Base-by-base conservation (phyloP, 2,113 vertebrate genomes). In the Potamarius usumacintae region DNA sequence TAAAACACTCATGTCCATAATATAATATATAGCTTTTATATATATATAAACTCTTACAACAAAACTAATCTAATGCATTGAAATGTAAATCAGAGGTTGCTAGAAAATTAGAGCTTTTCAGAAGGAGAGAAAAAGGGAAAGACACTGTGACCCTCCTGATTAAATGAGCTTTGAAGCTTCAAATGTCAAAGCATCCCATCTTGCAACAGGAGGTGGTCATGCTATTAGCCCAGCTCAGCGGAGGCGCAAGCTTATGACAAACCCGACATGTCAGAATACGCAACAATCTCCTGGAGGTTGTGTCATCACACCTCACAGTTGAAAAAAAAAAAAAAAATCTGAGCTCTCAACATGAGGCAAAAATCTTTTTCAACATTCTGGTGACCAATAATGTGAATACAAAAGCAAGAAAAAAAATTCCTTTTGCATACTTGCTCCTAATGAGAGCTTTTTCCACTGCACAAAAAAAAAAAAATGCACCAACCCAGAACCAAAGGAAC, bases 111-210 rank as follows among this genome's bases (percentile, higher is more conserved):
- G 34, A 42, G 34, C 34, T 3, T 62, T 63, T 62, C 53, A 20
- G 84, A 82, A 67, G 83, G 79, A 6, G 34, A 83, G 63, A 62
- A 71, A 14, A 53, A n/a, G 0, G 34, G 84, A 79, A 83, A 88
- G 86, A 87, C 65, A 77, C 48, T 78, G 86, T 77, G 81, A 63
- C 79, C 80, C 27, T 85, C 34, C 5, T 80, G 83, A 52, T 83
- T 88, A 87, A 90, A 87, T 90, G 86, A 85, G 89, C 89, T 85
- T 69, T 87, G 89, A 89, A 76, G 82, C 80, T 78, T 71, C 89
- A 90, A 87, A 89, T 82, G 83, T 88, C 89, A 83, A 25, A 2
- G 63, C n/a, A 72, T 88, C 80, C 72, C 42, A 83, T 79, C 69
- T 53, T 72, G 69, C 58, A n/a, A 34, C 53, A 77, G 55, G 83